phyloP scores from a whole-genome alignment of 2,888 invertebrate species.

The Parnassius smintheus region DNA sequence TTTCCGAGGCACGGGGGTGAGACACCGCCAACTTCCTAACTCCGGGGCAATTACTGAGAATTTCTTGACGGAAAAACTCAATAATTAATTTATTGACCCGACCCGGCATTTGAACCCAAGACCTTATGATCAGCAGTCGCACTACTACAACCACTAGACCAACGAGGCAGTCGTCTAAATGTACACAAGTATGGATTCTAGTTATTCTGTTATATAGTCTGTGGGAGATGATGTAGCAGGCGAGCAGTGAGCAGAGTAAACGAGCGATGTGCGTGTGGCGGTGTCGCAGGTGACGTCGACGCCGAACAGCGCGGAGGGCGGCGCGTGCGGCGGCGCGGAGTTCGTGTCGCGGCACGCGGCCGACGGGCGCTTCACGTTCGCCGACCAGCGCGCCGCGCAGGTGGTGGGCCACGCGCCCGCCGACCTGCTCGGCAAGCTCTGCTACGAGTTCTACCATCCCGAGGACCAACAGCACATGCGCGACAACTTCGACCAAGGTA shows the following conservation, averaged over 20 bases:
- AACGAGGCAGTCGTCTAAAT: no score
- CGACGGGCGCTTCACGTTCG: constrained; percentile 99
- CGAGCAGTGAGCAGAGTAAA: background rate
- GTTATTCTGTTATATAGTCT: no score
- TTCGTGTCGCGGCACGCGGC: constrained; percentile 98
- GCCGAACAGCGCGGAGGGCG: constrained; percentile 94
- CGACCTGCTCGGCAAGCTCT: constrained; percentile 96
- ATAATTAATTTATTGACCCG: no score
- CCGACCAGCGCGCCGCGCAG: constrained; percentile 96
- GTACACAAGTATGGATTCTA: no score
- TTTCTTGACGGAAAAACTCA: no score
- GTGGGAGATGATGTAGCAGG: background rate
- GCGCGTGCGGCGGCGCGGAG: constrained; percentile 91
- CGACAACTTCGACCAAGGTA: constrained; percentile 98
- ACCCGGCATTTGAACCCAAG: no score
- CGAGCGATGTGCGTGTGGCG: background rate
- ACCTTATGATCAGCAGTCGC: no score
- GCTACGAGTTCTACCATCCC: constrained; percentile 98
- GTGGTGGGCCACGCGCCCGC: constrained; percentile 96
- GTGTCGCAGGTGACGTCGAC: constrained; percentile 90
- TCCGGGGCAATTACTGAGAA: no score
- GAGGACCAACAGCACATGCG: constrained; percentile 98
- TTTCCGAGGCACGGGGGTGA: no score
- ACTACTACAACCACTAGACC: no score
- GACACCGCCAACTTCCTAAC: no score